phyloP scores from a whole-genome alignment of 2,888 invertebrate species.

The Cosmorhoe ocellata region DNA sequence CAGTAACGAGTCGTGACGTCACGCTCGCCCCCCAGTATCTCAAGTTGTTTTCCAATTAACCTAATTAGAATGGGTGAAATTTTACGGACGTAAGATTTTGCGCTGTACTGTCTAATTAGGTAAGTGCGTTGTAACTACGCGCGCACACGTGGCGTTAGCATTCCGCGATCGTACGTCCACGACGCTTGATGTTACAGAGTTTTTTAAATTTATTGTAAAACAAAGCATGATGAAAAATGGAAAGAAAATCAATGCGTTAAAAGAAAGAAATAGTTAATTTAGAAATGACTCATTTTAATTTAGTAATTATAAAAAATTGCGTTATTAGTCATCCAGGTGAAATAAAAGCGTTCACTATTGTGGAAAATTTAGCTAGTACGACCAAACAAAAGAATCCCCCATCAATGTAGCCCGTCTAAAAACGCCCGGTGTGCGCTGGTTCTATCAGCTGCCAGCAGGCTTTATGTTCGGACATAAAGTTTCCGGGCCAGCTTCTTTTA shows the following conservation, averaged over 20 bases:
- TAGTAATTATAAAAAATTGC: too few relatives aligned
- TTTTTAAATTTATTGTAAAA: too few relatives aligned
- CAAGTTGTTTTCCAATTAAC: constrained; percentile 39
- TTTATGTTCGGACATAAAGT: constrained; percentile 1
- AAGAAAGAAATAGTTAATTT: too few relatives aligned
- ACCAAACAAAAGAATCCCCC: too few relatives aligned
- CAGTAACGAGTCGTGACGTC: constrained; percentile 29
- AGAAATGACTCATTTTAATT: too few relatives aligned
- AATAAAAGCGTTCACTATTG: too few relatives aligned
- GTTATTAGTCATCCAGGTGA: too few relatives aligned
- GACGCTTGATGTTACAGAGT: too few relatives aligned
- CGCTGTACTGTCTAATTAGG: constrained; percentile 35
- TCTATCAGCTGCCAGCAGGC: background rate
- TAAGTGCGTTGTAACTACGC: constrained; percentile 23
- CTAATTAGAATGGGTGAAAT: constrained; percentile 35
- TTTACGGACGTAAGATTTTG: constrained; percentile 33
- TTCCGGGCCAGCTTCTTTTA: constrained; percentile 14
- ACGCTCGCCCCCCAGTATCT: constrained; percentile 31
- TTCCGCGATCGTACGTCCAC: background rate
- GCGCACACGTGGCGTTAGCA: background rate
- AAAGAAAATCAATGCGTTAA: too few relatives aligned
- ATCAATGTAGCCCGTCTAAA: background rate
- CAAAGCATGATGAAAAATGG: too few relatives aligned
- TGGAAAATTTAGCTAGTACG: too few relatives aligned
- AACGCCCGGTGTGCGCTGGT: constrained; percentile 5